Base-by-base conservation (phyloP, 30 jellyfish, hydroid and myxozoan genomes). In the Hydra vulgaris region DNA sequence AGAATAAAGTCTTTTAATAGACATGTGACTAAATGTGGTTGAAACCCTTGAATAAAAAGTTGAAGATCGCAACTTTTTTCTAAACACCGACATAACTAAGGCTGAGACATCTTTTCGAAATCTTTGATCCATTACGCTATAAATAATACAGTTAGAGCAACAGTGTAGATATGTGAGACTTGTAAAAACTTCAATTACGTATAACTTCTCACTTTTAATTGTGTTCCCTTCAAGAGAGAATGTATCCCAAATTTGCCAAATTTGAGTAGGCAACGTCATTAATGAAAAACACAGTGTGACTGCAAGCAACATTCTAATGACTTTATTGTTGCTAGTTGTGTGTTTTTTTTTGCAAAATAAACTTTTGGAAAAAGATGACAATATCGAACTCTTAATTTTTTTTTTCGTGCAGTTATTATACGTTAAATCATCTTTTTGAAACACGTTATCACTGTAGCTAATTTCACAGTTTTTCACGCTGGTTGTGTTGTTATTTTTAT, bases 191-290 rank as follows among this genome's bases (percentile, higher is more conserved):
- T 78, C 85, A 27, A 78, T 15, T 1, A 78, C 27, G 23, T 78
- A 7, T 17, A 56, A 20, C 76, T 5, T 23, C 21, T 7, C 85
- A 0, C 17, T 80, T 21, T 52, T 27, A 15, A 80, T n/a, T 18
- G 27, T 52, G 12, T 27, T 27, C 4, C 21, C 54, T 54, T 75
- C 77, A 24, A 25, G 71, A 18, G 66, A 25, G 54, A 78, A 78
- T 18, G 66, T 75, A 19, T 52, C 66, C 79, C 78, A 78, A 19
- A 78, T 78, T 12, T 78, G 53, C 53, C 54, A 78, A 27, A 78
- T 78, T 53, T 78, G 85, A 53, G 85, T 27, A 21, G 85, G 85
- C 7, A 78, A 40, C 18, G 85, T 78, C 85, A 78, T 78, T 1
- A 78, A 12, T 0, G 79, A 76, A 78, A 78, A 78, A 5, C 79